phyloP scores from a whole-genome alignment of 2,888 invertebrate species.

The Nephrotoma guestfalica region DNA sequence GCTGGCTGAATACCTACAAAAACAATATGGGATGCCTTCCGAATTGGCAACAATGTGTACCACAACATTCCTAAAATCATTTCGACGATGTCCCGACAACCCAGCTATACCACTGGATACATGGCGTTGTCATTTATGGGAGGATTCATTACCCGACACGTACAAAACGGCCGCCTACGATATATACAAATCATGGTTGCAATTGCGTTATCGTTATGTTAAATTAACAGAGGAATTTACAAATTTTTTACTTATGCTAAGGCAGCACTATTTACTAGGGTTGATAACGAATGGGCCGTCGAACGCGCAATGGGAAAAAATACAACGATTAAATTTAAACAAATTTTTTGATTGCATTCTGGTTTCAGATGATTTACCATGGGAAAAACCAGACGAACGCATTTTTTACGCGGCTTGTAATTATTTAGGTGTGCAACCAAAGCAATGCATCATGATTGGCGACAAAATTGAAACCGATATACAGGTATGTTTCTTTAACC shows the following conservation, averaged over 20 bases:
- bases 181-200: slow-evolving; percentile 64
- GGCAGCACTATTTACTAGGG: slow-evolving; percentile 59
- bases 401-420: slow-evolving; percentile 73
- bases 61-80: slow-evolving; percentile 53
- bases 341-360: slow-evolving; percentile 64
- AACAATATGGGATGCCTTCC: slow-evolving; percentile 49
- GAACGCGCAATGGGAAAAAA: slow-evolving; percentile 79
- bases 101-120: slow-evolving; percentile 52
- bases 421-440: slow-evolving; percentile 55
- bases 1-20: slow-evolving; percentile 30
- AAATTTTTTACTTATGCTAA: slow-evolving; percentile 51
- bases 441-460: slow-evolving; percentile 72
- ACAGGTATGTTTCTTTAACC: slow-evolving; percentile 32
- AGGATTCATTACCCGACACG: slow-evolving; percentile 56
- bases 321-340: slow-evolving; percentile 51
- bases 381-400: slow-evolving; percentile 72
- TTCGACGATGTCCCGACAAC: slow-evolving; percentile 71
- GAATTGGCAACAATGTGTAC: slow-evolving; percentile 50
- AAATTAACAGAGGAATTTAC: slow-evolving; percentile 52
- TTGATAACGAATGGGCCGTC: slow-evolving; percentile 80
- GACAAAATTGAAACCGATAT: slow-evolving; percentile 82
- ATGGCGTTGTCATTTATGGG: slow-evolving; percentile 68
- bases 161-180: slow-evolving; percentile 57
- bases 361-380: slow-evolving; percentile 70
- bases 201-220: slow-evolving; percentile 62